Conservation (phyloP, 37 sponge, comb jelly and placozoan species). For the Axinella damicornis region DNA sequence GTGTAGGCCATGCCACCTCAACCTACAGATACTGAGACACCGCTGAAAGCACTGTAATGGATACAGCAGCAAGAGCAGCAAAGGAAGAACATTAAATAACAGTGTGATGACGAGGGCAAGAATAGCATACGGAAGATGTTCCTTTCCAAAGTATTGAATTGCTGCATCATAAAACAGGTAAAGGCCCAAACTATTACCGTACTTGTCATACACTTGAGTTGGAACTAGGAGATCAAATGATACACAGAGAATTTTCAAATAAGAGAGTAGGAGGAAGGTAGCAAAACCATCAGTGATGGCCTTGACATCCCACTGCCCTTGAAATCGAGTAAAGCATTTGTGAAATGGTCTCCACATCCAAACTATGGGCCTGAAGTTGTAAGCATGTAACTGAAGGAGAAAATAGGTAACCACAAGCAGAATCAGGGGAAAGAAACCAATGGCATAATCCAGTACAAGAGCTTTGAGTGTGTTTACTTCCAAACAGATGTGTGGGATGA, state of each 20-base stretch:
- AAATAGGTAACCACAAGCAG: neutral
- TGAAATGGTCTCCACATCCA: constrained; percentile 19
- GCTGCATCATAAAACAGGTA: constrained; percentile 40
- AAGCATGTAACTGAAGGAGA: constrained; percentile 13
- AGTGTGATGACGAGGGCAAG: constrained; percentile 16
- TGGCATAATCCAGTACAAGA: neutral
- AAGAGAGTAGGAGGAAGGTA: constrained; percentile 57
- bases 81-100: constrained; percentile 35
- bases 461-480: neutral
- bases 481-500: neutral
- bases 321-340: constrained; percentile 9
- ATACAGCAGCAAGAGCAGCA: constrained; percentile 35
- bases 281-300: constrained; percentile 50
- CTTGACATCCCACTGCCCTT: constrained; percentile 31
- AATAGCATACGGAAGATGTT: constrained; percentile 48
- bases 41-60: constrained; percentile 13
- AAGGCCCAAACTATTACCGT: too few species aligned
- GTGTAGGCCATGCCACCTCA: constrained; percentile 4
- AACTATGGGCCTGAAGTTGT: neutral
- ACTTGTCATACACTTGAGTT: neutral
- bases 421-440: constrained; percentile 29
- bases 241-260: constrained; percentile 41
- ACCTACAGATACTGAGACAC: neutral
- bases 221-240: constrained; percentile 44
- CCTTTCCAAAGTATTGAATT: constrained; percentile 27